Evolutionary conservation across 2,797 vertebrate species (phyloP), one percentile per base, ranked within the genome.

Genomic region (Rallus crepitans): DNA sequence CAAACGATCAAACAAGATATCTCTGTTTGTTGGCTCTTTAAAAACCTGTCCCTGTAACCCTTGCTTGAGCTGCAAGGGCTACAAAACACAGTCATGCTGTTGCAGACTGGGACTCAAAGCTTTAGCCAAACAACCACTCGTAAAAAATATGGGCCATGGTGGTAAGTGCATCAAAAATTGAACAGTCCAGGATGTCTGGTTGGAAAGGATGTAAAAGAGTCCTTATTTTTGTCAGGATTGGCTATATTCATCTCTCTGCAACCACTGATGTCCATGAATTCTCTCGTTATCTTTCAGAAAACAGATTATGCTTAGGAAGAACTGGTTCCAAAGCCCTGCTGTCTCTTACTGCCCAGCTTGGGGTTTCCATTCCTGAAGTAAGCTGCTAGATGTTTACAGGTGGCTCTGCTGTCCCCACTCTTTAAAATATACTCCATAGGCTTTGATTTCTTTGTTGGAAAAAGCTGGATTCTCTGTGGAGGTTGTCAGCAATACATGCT

Each of bases 161-260:
- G 31, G 39, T 6, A 24, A 75, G 23, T 6, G 5, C 1, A 3
- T 1, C 24, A n/a, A 20, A 65, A 71, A 6, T 8, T 3, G 42
- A 50, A 12, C 53, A 60, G 69, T 16, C 24, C 59, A 15, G 33
- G 59, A 17, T 31, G 31, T 48, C 28, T 25, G 6, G 6, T 4
- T 47, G 30, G 47, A 18, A 61, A 61, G 18, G 52, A 12, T 11
- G 21, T n/a, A 33, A 50, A 25, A 8, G 6, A 5, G 31, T 37
- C 64, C 20, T 64, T 50, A 2, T 19, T 87, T 83, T 28, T 39
- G 25, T 56, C 69, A 75, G 63, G 35, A 55, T 52, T 59, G 27
- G 23, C 57, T 70, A 2, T 37, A 20, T 64, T 59, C 48, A 9
- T n/a, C 13, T 3, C 5, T 39, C 64, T 45, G 25, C 66, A 73